phyloP scores from a whole-genome alignment of 2,888 invertebrate genomes.

The Callimorpha dominula region DNA sequence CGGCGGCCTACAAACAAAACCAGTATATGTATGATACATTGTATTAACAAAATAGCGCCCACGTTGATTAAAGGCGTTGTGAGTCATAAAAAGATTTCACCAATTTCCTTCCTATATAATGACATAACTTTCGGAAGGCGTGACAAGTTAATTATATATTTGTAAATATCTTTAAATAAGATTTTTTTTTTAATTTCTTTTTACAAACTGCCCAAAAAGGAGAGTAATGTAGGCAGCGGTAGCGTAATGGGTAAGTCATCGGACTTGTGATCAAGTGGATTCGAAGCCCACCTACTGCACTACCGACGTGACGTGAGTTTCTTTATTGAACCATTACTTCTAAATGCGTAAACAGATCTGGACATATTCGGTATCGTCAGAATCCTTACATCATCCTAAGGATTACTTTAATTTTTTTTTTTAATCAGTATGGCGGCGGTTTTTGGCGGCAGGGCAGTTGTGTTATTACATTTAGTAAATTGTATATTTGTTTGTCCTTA shows the following conservation, averaged over 20 bases:
- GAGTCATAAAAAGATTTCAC: slow-evolving; percentile 13
- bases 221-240: too few relatives aligned
- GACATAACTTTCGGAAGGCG: slow-evolving; percentile 4
- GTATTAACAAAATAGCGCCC: slow-evolving; percentile 1
- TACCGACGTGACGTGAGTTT: too few relatives aligned
- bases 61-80: background rate
- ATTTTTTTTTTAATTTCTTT: background rate
- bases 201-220: background rate
- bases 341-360: too few relatives aligned
- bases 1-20: slow-evolving; percentile 17
- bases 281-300: too few relatives aligned
- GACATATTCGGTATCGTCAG: too few relatives aligned
- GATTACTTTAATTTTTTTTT: too few relatives aligned
- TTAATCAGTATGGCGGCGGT: too few relatives aligned
- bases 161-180: background rate
- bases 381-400: too few relatives aligned
- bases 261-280: too few relatives aligned
- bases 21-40: slow-evolving; percentile 1
- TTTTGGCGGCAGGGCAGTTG: background rate
- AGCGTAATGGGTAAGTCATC: too few relatives aligned
- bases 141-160: slow-evolving; percentile 6
- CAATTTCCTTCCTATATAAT: background rate
- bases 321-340: too few relatives aligned
- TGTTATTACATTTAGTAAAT: background rate
- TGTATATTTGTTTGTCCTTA: too few relatives aligned